Evolutionary conservation across 2,888 invertebrate genomes (phyloP), one percentile per base, ranked within the genome.

Genomic region (Epinotia demarniana): DNA sequence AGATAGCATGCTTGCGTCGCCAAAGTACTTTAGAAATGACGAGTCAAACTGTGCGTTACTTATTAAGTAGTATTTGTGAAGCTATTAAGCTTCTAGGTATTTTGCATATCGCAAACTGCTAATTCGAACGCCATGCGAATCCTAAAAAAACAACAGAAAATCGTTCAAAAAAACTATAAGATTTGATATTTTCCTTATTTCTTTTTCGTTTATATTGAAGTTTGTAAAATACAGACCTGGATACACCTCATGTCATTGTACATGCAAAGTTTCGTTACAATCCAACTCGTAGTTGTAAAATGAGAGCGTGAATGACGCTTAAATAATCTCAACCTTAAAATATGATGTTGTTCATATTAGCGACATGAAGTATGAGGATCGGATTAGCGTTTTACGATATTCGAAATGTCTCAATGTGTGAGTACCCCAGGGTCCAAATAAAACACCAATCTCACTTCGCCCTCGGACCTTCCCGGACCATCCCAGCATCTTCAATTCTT

Each of bases 391-490:
- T 66, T 66, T 70, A 64, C 70, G 23, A 53, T 12, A 53, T 75
- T 71, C 3, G 60, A 60, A 61, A 72, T 67, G 49, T 43, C 67
- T 0, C 6, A 33, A n/a, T 62, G n/a, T 53, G 53, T 75, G 67
- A 72, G 61, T 49, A 87, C 83, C 90, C 92, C 92, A 91, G 93
- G 93, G 92, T 92, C 93, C 92, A 93, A 93, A 82, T 68, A 80
- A 86, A 92, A 93, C 92, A 92, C 92, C 92, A 93, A 93, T 88
- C 80, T 89, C 90, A 86, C 84, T 74, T 89, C 90, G 82, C 83
- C 85, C 88, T 90, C 91, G 92, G 92, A 92, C 91, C 88, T 79
- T 89, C 90, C 91, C 92, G 92, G 90, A 87, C 83, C 87, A 89
- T 89, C 84, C 85, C 83, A 82, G 80, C n/a, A 79, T 78, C 80